A percentile compares a stretch with the other conserved stretches of the same genome.
Evolutionary conservation across 2,113 vertebrate species (phyloP).

Genomic region (Arvicanthis niloticus): DNA sequence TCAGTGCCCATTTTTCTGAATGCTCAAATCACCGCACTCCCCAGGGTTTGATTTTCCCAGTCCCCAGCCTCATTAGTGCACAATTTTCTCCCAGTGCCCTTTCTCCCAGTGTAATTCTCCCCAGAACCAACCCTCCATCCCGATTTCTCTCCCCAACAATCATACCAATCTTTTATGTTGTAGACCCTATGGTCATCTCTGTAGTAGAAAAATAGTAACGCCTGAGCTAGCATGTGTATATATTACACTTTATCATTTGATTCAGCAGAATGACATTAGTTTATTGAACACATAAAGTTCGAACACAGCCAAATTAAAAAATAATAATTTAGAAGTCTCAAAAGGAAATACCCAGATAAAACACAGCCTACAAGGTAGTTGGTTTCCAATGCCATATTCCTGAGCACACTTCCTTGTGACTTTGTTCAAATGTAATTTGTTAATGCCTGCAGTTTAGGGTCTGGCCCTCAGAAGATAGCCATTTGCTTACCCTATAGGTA

Average conservation of each 20-base stretch:
- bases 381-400: neutral
- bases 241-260: neutral
- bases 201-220: neutral
- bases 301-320: neutral
- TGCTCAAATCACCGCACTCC: neutral
- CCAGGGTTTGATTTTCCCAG: no score
- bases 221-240: neutral
- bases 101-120: neutral
- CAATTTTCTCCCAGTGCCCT: neutral
- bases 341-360: neutral
- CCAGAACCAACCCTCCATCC: neutral
- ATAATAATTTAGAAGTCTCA: conserved; percentile 33
- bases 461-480: neutral
- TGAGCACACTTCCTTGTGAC: neutral
- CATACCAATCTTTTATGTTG: neutral
- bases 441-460: neutral
- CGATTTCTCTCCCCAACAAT: neutral
- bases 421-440: neutral
- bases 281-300: neutral
- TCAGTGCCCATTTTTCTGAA: neutral
- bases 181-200: neutral
- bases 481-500: neutral
- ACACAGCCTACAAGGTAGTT: neutral
- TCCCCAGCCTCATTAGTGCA: neutral
- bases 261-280: neutral